These are phyloP conservation scores for Calephelis nemesis DNA, from an alignment of 1,140 invertebrate genomes.

Conservation along the genomic window DNA sequence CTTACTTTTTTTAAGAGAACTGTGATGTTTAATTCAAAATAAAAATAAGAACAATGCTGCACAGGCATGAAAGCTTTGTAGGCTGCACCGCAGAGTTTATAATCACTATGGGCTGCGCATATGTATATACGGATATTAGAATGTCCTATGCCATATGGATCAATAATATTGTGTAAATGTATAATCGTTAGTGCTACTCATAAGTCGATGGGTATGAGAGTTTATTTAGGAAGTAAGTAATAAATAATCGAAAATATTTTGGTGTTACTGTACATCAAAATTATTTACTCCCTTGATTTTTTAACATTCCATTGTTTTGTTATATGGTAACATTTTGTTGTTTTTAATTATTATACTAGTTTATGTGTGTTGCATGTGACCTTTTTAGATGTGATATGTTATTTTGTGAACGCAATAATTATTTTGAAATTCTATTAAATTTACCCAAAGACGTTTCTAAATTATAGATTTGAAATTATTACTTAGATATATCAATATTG, in stretches of 20 bases:
- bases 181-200: conserved; percentile 51
- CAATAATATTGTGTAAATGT: background rate
- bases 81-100: no score
- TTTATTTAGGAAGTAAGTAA: conserved; percentile 49
- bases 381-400: background rate
- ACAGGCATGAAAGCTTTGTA: no score
- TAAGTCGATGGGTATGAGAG: conserved; percentile 48
- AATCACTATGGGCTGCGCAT: no score
- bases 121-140: no score
- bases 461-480: conserved; percentile 34
- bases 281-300: conserved; percentile 32
- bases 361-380: background rate
- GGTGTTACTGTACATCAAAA: conserved; percentile 53
- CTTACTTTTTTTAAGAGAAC: no score
- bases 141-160: no score
- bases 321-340: conserved; percentile 38
- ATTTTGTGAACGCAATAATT: background rate
- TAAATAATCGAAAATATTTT: conserved; percentile 52
- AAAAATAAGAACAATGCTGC: no score
- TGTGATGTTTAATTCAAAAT: no score
- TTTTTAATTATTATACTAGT: conserved; percentile 27
- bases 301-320: conserved; percentile 57
- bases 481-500: conserved; percentile 39
- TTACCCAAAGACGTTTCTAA: conserved; percentile 35
- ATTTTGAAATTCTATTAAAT: background rate